Evolutionary conservation across 2,113 vertebrate genomes (phyloP).

Genomic region (Lycocorax pyrrhopterus): DNA sequence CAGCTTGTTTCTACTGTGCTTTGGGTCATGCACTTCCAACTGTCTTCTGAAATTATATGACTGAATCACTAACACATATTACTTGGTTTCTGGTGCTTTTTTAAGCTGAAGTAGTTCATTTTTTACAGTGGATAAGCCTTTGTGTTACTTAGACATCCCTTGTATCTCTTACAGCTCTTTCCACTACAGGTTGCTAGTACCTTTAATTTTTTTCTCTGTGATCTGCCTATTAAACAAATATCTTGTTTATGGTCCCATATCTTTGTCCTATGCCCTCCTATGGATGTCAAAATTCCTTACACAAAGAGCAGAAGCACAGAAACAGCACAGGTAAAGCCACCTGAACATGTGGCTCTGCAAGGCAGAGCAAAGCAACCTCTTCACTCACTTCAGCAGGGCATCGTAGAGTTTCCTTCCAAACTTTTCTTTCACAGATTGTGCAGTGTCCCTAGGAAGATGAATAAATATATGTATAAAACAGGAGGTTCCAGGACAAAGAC

Average conservation of each 20-base stretch:
- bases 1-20: neutral
- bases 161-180: neutral
- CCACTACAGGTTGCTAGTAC: neutral
- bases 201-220: neutral
- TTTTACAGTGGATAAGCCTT: neutral
- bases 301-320: neutral
- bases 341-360: neutral
- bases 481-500: neutral
- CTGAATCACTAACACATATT: neutral
- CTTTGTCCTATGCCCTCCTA: neutral
- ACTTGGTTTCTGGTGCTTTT: neutral
- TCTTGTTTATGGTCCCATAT: neutral
- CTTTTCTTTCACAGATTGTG: constrained; percentile 92
- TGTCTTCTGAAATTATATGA: neutral
- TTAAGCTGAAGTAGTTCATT: neutral
- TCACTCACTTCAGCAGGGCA: constrained; percentile 86
- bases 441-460: constrained; percentile 84
- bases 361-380: neutral
- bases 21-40: neutral
- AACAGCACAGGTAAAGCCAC: neutral
- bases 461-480: neutral
- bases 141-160: neutral
- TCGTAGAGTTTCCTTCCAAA: constrained; percentile 95
- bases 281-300: neutral
- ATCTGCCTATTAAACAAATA: neutral